Evolutionary conservation across 2,113 vertebrate genomes (phyloP), one percentile per base, ranked within the genome.

Genomic region (Hepsetus odoe): DNA sequence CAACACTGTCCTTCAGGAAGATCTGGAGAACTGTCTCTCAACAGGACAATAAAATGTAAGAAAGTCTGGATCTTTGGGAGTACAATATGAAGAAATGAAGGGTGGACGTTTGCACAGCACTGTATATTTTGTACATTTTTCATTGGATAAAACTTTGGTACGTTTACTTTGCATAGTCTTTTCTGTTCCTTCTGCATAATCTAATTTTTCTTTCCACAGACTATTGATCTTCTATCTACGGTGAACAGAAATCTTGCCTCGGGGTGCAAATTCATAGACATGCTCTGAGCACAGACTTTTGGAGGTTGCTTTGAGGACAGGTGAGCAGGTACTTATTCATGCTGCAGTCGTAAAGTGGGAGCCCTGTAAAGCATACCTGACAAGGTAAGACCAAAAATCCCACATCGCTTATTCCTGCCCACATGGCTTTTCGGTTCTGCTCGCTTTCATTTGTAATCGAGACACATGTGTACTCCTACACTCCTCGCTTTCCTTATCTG

Each of bases 401-500:
- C 42, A 65, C 64, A 69, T 79, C 77, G 58, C 53, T 26, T 44
- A 66, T 33, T 65, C 77, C 32, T 65, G 44, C 22, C 68, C 68
- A n/a, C 44, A 64, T 38, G 61, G 22, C 26, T 11, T 35, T 51
- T 58, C 53, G 59, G 26, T 79, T 79, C 24, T 38, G 24, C 70
- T 26, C 51, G 32, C 22, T 49, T 49, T 46, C 46, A 73, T 80
- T 74, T 40, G 38, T 56, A 66, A 65, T 80, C 77, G 40, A 55
- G 44, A 70, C 72, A 71, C 42, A 14, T 6, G 33, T 14, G 51
- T 16, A 72, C 16, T 51, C 56, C n/a, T 12, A 16, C 46, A 68
- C 49, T 66, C 85, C 75, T 85, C 72, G 76, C 78, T 35, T 79
- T 65, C 62, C 80, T 55, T 74, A 84, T 80, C 75, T 55, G 32